These are phyloP conservation scores for Alsophila aescularia DNA, from an alignment of 2,888 invertebrate species.

Conservation along the genomic window DNA sequence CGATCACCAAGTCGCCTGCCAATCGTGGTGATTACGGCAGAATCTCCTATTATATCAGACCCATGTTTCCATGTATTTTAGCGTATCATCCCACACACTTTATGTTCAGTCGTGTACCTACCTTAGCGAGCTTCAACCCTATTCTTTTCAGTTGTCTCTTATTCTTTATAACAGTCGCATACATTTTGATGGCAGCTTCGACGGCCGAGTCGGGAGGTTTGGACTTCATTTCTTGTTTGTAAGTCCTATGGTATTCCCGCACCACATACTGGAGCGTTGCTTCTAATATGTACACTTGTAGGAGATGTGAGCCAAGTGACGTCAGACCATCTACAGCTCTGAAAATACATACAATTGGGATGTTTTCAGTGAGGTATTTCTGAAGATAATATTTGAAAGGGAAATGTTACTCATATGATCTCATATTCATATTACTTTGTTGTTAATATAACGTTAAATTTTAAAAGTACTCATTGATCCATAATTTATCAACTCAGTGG, in stretches of 20 bases:
- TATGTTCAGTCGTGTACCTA: constrained; percentile 40
- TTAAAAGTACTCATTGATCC: no score
- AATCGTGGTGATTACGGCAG: no score
- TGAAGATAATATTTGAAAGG: no score
- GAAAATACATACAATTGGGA: constrained; percentile 48
- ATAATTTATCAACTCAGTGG: no score
- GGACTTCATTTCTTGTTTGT: constrained; percentile 60
- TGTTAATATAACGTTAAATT: no score
- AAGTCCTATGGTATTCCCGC: constrained; percentile 62
- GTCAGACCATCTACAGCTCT: constrained; percentile 83
- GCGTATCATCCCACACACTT: no score
- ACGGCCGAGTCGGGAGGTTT: constrained; percentile 67
- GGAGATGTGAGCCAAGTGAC: constrained; percentile 80
- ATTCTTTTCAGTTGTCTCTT: constrained; percentile 60
- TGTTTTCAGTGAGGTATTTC: no score
- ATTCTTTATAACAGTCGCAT: constrained; percentile 57
- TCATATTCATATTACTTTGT: no score
- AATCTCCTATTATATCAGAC: no score
- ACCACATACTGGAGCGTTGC: constrained; percentile 82
- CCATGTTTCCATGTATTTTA: no score
- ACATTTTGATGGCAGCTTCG: constrained; percentile 52
- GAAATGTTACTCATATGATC: no score
- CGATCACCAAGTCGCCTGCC: no score
- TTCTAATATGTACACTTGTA: constrained; percentile 84
- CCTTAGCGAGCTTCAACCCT: constrained; percentile 61